phyloP scores from a whole-genome alignment of 2,888 invertebrate species.

The Coelopa pilipes region DNA sequence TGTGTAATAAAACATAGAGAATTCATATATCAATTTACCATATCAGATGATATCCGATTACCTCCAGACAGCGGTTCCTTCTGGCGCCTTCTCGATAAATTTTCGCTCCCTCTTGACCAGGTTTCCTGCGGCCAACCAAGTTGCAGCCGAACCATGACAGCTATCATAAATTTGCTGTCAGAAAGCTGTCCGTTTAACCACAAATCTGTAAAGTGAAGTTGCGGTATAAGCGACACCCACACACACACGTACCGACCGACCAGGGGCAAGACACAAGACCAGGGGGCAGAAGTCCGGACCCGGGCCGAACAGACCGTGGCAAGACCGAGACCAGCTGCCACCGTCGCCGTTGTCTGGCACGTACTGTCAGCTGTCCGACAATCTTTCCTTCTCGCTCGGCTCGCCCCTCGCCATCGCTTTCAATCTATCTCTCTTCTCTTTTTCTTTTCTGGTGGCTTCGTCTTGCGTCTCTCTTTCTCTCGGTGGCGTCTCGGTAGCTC shows the following conservation, averaged over 20 bases:
- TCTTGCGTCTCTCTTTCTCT: too few relatives aligned
- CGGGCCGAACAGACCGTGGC: background rate
- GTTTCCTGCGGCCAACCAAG: background rate
- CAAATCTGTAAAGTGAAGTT: constrained; percentile 47
- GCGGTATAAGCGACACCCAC: background rate
- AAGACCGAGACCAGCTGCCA: constrained; percentile 13
- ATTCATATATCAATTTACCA: too few relatives aligned
- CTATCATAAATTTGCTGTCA: constrained; percentile 50
- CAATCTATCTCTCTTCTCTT: too few relatives aligned
- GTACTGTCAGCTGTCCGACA: too few relatives aligned
- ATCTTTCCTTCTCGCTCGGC: too few relatives aligned
- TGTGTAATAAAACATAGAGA: too few relatives aligned
- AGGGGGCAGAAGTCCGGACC: background rate
- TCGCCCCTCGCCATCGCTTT: too few relatives aligned
- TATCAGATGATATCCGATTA: too few relatives aligned
- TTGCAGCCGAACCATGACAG: constrained; percentile 42
- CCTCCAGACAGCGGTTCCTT: background rate
- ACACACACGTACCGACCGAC: too few relatives aligned
- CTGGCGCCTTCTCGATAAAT: constrained; percentile 32
- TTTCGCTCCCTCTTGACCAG: background rate
- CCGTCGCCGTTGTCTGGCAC: background rate
- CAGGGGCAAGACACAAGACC: background rate
- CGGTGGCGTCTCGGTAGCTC: too few relatives aligned
- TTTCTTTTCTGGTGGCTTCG: too few relatives aligned
- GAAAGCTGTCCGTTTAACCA: constrained; percentile 49